Evolutionary conservation across 2,797 vertebrate species (phyloP).

Genomic region (Cephalopachus bancanus): DNA sequence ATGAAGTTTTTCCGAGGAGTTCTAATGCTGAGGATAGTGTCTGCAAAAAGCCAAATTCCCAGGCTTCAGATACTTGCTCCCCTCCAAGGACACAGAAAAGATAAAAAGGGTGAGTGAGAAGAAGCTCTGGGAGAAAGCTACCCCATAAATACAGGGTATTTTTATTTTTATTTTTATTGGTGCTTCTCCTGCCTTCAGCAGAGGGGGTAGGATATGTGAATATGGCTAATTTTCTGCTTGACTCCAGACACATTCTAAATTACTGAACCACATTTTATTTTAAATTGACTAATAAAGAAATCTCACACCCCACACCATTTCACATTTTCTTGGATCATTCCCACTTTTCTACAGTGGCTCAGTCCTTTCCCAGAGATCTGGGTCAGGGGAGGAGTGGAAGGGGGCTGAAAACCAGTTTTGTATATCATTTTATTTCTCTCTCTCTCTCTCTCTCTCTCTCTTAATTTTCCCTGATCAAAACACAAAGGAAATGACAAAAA

Average conservation of each 20-base stretch:
- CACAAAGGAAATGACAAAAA: background rate
- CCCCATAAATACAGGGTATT: conserved; percentile 75
- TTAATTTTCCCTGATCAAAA: conserved; percentile 28
- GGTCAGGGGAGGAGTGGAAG: background rate
- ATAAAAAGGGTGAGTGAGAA: conserved; percentile 70
- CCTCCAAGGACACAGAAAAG: conserved; percentile 71
- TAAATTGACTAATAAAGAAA: conserved; percentile 83
- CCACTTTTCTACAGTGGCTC: conserved; percentile 32
- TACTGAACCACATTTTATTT: conserved; percentile 83
- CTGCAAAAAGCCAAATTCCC: background rate
- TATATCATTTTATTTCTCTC: background rate
- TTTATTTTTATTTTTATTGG: conserved; percentile 81
- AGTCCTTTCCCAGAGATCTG: background rate
- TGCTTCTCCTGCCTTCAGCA: conserved; percentile 52
- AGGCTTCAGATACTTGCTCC: background rate
- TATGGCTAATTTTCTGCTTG: conserved; percentile 80
- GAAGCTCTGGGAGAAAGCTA: background rate
- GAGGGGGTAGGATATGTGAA: conserved; percentile 17
- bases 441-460: background rate
- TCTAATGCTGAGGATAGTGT: background rate
- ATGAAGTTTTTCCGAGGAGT: background rate
- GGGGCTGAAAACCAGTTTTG: background rate
- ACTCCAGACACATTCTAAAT: conserved; percentile 82
- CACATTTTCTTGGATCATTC: conserved; percentile 63
- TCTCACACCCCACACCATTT: conserved; percentile 63